Conservation (phyloP, 2,797 vertebrate species). For the Thunnus albacares region DNA sequence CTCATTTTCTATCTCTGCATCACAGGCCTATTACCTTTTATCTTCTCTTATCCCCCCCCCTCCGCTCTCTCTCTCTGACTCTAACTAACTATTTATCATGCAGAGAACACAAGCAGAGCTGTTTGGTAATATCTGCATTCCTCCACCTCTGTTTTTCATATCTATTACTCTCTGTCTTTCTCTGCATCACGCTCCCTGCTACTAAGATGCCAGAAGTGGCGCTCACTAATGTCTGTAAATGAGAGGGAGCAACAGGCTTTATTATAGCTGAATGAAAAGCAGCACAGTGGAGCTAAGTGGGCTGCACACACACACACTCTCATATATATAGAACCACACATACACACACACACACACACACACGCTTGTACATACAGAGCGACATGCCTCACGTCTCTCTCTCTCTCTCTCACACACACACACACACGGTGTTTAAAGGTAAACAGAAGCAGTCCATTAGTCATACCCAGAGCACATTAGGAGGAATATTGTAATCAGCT, state of each 20-base stretch:
- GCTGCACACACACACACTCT: conserved; percentile 1
- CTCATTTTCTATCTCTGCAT: conserved; percentile 45
- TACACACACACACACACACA: conserved; percentile 14
- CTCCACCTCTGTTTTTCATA: conserved; percentile 48
- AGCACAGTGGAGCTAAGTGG: conserved; percentile 12
- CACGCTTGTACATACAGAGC: background rate
- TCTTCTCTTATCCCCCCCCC: conserved; percentile 4
- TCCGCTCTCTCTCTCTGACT: conserved; percentile 3
- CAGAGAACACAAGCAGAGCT: conserved; percentile 33
- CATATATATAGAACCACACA: background rate
- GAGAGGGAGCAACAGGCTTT: conserved; percentile 62
- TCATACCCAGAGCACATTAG: conserved; percentile 65
- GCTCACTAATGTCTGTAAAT: conserved; percentile 53
- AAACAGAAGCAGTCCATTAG: conserved; percentile 69
- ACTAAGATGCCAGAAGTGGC: conserved; percentile 20
- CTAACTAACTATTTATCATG: conserved; percentile 61
- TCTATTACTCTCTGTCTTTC: conserved; percentile 39
- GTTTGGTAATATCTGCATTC: conserved; percentile 43
- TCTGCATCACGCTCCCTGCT: conserved; percentile 23
- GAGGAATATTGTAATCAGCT: conserved; percentile 33
- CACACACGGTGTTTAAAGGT: conserved; percentile 33
- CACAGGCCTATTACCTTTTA: conserved; percentile 52
- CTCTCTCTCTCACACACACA: background rate
- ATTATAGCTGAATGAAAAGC: conserved; percentile 46
- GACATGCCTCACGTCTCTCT: background rate